Conservation (phyloP, 2,797 vertebrate species). For the Ceryle rudis region DNA sequence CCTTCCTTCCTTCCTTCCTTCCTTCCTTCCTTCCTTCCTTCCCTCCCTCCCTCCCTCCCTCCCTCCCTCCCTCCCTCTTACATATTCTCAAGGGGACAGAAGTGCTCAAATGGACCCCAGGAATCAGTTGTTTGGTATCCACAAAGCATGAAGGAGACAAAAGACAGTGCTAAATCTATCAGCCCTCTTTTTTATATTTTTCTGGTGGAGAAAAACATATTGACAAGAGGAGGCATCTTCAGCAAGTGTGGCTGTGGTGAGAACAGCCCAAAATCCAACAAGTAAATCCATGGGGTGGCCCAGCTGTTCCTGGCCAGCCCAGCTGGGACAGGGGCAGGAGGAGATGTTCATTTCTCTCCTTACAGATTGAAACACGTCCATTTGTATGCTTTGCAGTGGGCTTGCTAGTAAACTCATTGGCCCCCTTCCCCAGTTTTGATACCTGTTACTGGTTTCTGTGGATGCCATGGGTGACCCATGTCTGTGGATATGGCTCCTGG, state of each 20-base stretch:
- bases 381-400: not conserved
- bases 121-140: not conserved
- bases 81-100: not conserved
- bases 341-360: not conserved
- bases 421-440: not conserved
- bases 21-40: not conserved
- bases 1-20: not conserved
- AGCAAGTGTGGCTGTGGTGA: not conserved
- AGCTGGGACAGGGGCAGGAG: not conserved
- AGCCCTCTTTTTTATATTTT: not conserved
- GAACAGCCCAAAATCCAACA: not conserved
- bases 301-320: not conserved
- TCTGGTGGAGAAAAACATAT: not conserved
- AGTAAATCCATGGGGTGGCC: not conserved
- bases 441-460: not conserved
- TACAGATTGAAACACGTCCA: not conserved
- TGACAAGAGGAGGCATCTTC: not conserved
- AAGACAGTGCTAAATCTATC: not conserved
- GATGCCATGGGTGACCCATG: not conserved
- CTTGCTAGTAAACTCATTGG: not conserved
- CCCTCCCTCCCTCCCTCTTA: not conserved
- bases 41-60: not conserved
- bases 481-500: not conserved
- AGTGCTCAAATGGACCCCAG: not conserved
- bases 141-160: not conserved